Base-by-base conservation (phyloP, 2,888 invertebrate genomes). In the Oegoconia quadripuncta region DNA sequence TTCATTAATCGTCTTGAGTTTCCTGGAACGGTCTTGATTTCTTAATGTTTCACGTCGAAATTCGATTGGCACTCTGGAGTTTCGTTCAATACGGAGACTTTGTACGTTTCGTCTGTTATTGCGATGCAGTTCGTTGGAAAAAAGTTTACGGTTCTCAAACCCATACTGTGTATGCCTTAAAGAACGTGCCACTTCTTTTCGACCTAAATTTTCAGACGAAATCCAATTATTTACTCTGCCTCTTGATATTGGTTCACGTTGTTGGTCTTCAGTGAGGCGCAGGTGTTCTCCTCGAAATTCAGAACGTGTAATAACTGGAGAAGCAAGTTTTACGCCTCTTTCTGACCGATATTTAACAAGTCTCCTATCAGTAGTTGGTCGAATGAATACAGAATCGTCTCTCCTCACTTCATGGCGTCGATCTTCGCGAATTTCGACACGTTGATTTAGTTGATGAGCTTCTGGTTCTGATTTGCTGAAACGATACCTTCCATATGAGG, bases 401-500 rank as follows among this genome's bases (percentile, higher is more conserved):
- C 27, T 33, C 18, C 29, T 46, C 27, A 48, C 36, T 46, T 57
- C 67, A 59, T 62, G 39, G 18, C 56, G 61, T 13, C 52, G 57
- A 27, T 52, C 49, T 41, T 56, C 54, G 29, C 50, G 59, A 34
- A 44, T 46, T 18, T 52, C 59, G 35, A 55, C 52, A 6, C 44
- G 52, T 18, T 34, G 11, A 30, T 39, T 48, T 39, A 58, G 7
- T 29, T 44, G 47, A 15, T 37, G 49, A 23, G 51, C 39, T 34
- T 50, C 48, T 35, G 52, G 34, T 28, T 43, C 30, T 23, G 51
- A 37, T 40, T 67, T 60, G 12, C 29, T 35, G 34, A 41, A 27
- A 33, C 48, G 59, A 25, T 44, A 32, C 13, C 44, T 46, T 54
- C 54, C 66, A 64, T 68, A 47, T 35, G 57, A 52, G 42, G 60